Evolutionary conservation across 2,888 invertebrate genomes (phyloP).

Genomic region (Schizotus pectinicornis): DNA sequence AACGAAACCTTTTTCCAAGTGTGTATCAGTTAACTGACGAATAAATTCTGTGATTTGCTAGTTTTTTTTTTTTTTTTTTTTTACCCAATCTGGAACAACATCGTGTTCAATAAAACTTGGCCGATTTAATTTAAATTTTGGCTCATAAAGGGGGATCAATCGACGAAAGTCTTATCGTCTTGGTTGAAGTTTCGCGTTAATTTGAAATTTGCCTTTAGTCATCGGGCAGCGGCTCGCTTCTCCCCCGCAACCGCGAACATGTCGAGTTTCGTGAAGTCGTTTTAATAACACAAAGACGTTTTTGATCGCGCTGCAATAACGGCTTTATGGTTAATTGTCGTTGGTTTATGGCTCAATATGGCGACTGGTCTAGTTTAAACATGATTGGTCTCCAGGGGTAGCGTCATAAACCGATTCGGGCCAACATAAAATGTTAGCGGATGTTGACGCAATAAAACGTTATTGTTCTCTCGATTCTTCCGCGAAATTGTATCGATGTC

Average conservation of each 20-base stretch:
- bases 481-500: slow-evolving; percentile 9
- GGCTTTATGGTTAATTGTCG: slow-evolving; percentile 60
- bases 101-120: slow-evolving; percentile 6
- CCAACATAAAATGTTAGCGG: slow-evolving; percentile 50
- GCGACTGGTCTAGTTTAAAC: slow-evolving; percentile 58
- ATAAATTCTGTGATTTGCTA: too few relatives aligned
- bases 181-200: slow-evolving; percentile 10
- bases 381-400: slow-evolving; percentile 57
- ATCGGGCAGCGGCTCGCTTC: too few relatives aligned
- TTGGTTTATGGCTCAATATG: slow-evolving; percentile 60
- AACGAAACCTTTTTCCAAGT: too few relatives aligned
- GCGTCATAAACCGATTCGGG: slow-evolving; percentile 52
- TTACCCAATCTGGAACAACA: background rate
- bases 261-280: slow-evolving; percentile 20
- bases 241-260: background rate
- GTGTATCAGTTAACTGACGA: too few relatives aligned
- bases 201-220: too few relatives aligned
- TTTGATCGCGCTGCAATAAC: slow-evolving; percentile 52
- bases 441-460: slow-evolving; percentile 51
- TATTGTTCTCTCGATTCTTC: slow-evolving; percentile 49
- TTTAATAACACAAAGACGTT: slow-evolving; percentile 45
- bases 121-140: background rate
- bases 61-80: too few relatives aligned
- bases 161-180: slow-evolving; percentile 16
- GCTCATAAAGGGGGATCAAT: background rate